Evolutionary conservation across 2,797 vertebrate species (phyloP).

Genomic region (Selene dorsalis): DNA sequence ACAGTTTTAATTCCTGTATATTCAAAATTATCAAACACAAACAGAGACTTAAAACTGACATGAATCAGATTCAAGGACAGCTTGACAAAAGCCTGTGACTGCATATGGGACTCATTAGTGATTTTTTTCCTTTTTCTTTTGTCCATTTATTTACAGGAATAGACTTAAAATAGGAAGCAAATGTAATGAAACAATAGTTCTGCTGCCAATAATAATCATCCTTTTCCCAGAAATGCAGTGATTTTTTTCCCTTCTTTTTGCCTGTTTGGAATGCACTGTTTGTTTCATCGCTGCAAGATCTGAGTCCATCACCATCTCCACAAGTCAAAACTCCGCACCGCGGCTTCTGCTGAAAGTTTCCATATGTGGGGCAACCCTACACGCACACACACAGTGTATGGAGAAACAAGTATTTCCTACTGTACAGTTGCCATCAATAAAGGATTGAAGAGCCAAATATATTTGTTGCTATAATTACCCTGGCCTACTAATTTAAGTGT

Average conservation of each 20-base stretch:
- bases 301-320: slow-evolving; percentile 82
- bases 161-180: slow-evolving; percentile 49
- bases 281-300: slow-evolving; percentile 87
- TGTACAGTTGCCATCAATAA: slow-evolving; percentile 51
- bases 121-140: slow-evolving; percentile 40
- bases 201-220: slow-evolving; percentile 88
- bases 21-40: slow-evolving; percentile 12
- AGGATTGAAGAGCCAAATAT: slow-evolving; percentile 48
- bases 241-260: slow-evolving; percentile 78
- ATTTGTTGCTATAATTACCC: slow-evolving; percentile 68
- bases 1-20: slow-evolving; percentile 5
- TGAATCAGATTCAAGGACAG: slow-evolving; percentile 47
- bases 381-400: slow-evolving; percentile 75
- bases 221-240: slow-evolving; percentile 88
- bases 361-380: slow-evolving; percentile 81
- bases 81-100: slow-evolving; percentile 47
- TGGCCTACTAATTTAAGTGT: slow-evolving; percentile 62
- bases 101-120: slow-evolving; percentile 66
- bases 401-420: slow-evolving; percentile 30
- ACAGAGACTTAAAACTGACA: slow-evolving; percentile 30
- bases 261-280: slow-evolving; percentile 85
- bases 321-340: slow-evolving; percentile 82
- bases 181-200: slow-evolving; percentile 81
- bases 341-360: slow-evolving; percentile 81
- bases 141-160: slow-evolving; percentile 59